These are phyloP conservation scores for Pardalotus punctatus DNA, from an alignment of 2,113 vertebrate species.

Conservation along the genomic window DNA sequence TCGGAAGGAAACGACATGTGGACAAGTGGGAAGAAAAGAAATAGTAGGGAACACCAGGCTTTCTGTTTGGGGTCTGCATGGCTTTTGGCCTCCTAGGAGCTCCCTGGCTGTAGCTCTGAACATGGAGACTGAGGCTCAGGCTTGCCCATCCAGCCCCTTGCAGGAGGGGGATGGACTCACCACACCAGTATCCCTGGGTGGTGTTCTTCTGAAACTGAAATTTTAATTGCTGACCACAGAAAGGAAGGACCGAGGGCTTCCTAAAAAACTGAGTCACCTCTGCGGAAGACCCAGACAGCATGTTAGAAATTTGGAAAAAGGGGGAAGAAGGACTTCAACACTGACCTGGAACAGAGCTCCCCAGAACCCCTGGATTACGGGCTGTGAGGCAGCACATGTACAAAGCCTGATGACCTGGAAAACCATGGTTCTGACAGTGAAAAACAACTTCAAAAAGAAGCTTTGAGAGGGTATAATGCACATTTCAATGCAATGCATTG, in stretches of 20 bases:
- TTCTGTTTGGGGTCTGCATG: not conserved
- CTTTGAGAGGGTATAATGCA: not conserved
- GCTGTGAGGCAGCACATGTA: not conserved
- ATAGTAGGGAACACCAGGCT: not conserved
- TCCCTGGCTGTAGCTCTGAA: not conserved
- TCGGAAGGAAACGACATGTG: not conserved
- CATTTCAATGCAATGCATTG: not conserved
- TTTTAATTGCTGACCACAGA: not conserved
- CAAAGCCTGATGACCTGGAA: not conserved
- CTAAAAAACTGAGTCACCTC: not conserved
- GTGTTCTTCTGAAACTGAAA: not conserved
- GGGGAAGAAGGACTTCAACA: not conserved
- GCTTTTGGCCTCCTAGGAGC: not conserved
- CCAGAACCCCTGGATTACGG: not conserved
- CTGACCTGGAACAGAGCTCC: not conserved
- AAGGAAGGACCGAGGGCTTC: fast-evolving
- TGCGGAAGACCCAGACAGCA: not conserved
- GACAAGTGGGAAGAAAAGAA: not conserved
- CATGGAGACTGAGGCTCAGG: not conserved
- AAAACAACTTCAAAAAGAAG: not conserved
- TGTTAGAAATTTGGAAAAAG: not conserved
- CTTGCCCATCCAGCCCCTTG: not conserved
- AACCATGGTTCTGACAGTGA: not conserved
- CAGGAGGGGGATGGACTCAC: not conserved
- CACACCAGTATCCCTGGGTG: not conserved